These are phyloP conservation scores for Pluvialis apricaria DNA, from an alignment of 2,113 vertebrate genomes.

Conservation along the genomic window DNA sequence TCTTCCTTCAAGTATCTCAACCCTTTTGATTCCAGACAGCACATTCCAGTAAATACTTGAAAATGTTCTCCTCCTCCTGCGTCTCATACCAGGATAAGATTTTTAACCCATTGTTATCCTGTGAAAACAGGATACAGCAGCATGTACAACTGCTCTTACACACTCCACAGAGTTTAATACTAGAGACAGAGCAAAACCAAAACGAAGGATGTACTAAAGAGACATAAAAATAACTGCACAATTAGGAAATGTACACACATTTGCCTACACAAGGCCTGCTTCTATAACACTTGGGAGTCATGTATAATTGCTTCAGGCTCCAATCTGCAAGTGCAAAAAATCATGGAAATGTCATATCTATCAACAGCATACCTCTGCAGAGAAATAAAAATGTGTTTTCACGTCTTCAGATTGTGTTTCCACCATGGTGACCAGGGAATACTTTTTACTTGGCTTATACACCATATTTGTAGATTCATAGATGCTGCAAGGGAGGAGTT, in stretches of 20 bases:
- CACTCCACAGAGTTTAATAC: neutral
- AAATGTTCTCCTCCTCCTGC: neutral
- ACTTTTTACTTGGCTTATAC: neutral
- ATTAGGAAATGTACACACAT: neutral
- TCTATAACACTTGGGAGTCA: neutral
- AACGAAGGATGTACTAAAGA: neutral
- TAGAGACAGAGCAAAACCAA: neutral
- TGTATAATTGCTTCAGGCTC: neutral
- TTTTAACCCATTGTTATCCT: neutral
- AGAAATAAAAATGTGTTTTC: neutral
- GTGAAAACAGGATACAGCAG: neutral
- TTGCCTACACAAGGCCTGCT: neutral
- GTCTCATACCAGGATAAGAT: neutral
- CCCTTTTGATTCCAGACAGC: neutral
- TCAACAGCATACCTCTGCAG: neutral
- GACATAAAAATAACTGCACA: neutral
- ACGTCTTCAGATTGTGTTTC: neutral
- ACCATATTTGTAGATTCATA: neutral
- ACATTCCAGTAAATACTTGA: neutral
- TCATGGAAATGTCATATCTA: neutral
- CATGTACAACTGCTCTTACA: neutral
- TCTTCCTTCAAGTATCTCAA: neutral
- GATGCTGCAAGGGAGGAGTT: neutral
- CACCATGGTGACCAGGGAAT: neutral
- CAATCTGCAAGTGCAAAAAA: neutral